Evolutionary conservation across 53 echinoderm and acorn worm species (phyloP), one percentile per base, ranked within the genome.

Genomic region (Zoroaster sp.): DNA sequence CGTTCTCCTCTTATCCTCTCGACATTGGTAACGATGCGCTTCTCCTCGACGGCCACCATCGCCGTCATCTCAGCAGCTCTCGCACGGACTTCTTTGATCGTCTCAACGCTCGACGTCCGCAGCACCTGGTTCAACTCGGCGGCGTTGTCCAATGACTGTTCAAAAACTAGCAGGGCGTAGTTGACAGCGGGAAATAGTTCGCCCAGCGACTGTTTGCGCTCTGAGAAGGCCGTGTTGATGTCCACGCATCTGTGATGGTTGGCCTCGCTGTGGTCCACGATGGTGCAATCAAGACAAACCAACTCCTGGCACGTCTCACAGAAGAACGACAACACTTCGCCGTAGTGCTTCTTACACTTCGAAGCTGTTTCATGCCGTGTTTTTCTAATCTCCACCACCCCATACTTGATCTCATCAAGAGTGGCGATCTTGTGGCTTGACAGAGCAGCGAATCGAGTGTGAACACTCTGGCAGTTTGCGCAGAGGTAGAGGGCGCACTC

Each of bases 251-350:
- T 80, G 74, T 89, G 89, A 13, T 69, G 28, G 45, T 46, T 70
- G 54, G 73, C 53, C n/a, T 69, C 44, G 78, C 75, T 91, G 88
- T 91, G 94, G 46, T 91, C 88, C 21, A 88, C 88, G 14, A 91
- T 44, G 12, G 89, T 91, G 36, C 94, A 94, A 49, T 94, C 94
- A 11, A 85, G 88, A 72, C 94, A 94, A 51, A 91, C 70, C 37
- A 86, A 78, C 49, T 88, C 88, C 38, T 91, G 78, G 54, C 94
- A 94, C 2, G 94, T 91, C 78, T 91, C 77, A 51, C 94, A 94
- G 78, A 91, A 91, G 9, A 88, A 31, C 28, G 83, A 31, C 54
- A 88, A 40, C 5, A 65, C 69, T 33, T 94, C 94, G 5, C 88
- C 86, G 67, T 54, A 65, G 66, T 94, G 94, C 21, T 69, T 83